Evolutionary conservation across 2,113 vertebrate species (phyloP), one percentile per base, ranked within the genome.

Genomic region (Salvelinus alpinus): DNA sequence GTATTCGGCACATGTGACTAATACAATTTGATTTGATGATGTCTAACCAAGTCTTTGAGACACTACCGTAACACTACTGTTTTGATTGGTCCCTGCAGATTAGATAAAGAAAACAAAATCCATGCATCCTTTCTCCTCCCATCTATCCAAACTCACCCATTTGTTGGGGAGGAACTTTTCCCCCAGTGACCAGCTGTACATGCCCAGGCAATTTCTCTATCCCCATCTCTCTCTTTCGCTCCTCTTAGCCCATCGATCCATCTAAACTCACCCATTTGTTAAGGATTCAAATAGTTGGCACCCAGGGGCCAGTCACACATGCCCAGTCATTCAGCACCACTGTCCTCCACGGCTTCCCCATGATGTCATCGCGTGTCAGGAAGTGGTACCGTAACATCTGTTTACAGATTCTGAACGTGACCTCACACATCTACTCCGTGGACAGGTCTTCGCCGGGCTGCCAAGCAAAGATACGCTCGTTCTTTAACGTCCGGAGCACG

Each of bases 301-400:
- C 31, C 25, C 1, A 93, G 9, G 18, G 94, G 92, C 93, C 91
- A 95, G 76, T 98, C 96, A 0, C 96, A 99, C 95, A 95, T 96
- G 72, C 94, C 94, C 77, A 95, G 67, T 83, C 51, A 0, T 70
- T 0, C 9, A 95, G 22, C 0, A 14, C 0, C 0, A 79, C 0
- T 0, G 14, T 0, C 78, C 78, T 96, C 62, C 87, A 83, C 0
- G 95, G 95, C 5, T 79, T 90, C 47, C 82, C 54, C 1, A 87
- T 47, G 0, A 82, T 0, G 5, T 95, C 93, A 1, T 93, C 86
- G 0, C 51, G 1, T 0, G 76, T 86, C 22, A 96, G 0, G 71
- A 98, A 94, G 44, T 92, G 66, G 2, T 95, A 93, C 57, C 94
- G 92, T 27, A 97, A 93, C 24, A 99, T 67, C 47, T 94, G 93